These are phyloP conservation scores for Colossoma macropomum DNA, from an alignment of 2,113 vertebrate species.

Conservation along the genomic window DNA sequence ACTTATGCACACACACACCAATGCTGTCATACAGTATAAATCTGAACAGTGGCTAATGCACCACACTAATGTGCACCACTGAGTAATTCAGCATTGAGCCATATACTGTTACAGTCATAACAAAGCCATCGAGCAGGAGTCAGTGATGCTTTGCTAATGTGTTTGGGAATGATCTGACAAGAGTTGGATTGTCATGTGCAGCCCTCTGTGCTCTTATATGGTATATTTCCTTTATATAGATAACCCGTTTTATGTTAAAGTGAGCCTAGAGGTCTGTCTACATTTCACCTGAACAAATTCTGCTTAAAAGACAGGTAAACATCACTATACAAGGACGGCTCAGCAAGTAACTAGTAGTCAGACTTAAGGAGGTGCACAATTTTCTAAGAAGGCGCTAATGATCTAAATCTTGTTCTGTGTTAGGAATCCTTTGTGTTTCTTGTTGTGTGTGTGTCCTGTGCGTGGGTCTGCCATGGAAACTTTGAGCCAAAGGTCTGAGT, in stretches of 20 bases:
- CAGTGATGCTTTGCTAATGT: not conserved
- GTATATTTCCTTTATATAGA: too few species aligned
- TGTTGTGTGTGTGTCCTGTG: constrained; percentile 16
- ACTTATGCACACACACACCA: too few species aligned
- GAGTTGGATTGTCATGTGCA: not conserved
- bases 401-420: not conserved
- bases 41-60: too few species aligned
- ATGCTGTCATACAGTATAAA: too few species aligned
- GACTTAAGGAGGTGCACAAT: not conserved
- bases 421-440: constrained; percentile 5
- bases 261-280: not conserved
- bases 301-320: not conserved
- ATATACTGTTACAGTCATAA: not conserved
- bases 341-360: not conserved
- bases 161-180: too few species aligned
- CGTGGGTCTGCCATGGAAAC: constrained; percentile 22
- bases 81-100: not conserved
- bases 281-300: not conserved
- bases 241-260: not conserved
- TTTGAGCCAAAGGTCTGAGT: constrained; percentile 27
- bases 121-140: not conserved
- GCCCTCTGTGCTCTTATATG: not conserved
- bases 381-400: not conserved
- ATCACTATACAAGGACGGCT: not conserved
- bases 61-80: not conserved